Conservation (phyloP, 2,113 vertebrate genomes). For the Leptosomus discolor region DNA sequence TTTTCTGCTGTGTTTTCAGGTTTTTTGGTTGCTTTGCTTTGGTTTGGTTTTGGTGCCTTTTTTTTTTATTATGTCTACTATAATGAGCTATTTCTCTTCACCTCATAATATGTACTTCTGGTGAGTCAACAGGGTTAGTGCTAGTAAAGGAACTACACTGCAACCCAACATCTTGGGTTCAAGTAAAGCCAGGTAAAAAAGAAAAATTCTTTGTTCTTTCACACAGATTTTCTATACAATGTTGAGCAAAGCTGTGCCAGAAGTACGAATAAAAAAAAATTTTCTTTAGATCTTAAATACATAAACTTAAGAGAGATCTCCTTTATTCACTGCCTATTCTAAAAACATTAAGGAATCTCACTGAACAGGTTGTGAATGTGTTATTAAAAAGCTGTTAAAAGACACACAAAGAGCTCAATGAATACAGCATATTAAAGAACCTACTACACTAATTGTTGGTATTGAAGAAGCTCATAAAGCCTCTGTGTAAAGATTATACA, state of each 20-base stretch:
- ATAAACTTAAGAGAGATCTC: neutral
- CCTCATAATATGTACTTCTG: neutral
- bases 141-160: neutral
- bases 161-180: neutral
- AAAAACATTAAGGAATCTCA: neutral
- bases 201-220: neutral
- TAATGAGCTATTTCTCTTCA: neutral
- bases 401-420: neutral
- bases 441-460: neutral
- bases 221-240: neutral
- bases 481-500: neutral
- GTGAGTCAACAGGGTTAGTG: neutral
- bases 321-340: neutral
- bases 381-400: neutral
- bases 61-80: neutral
- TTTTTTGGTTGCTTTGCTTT: neutral
- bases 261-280: neutral
- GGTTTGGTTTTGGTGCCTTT: neutral
- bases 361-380: neutral
- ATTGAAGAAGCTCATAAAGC: neutral
- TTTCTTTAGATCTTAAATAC: neutral
- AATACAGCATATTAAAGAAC: neutral
- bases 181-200: neutral
- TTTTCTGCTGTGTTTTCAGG: neutral
- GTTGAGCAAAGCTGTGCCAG: neutral